Conservation (phyloP, 1,140 invertebrate species). For the Drosophila busckii region DNA sequence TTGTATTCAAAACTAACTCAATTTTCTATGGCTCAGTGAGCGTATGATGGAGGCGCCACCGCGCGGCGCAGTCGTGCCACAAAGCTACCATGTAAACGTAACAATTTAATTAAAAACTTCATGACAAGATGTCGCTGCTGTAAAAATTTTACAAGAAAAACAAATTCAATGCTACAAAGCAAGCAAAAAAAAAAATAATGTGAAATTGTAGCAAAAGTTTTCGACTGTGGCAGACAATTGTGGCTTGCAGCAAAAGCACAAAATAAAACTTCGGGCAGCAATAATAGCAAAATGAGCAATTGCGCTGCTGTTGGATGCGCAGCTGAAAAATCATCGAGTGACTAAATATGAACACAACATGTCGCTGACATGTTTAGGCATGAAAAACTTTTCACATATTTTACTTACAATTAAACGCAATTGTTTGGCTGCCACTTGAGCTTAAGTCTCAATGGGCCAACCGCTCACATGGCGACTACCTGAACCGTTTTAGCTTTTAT, state of each 20-base stretch:
- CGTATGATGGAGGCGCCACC: conserved; percentile 2
- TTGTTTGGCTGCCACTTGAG: conserved; percentile 39
- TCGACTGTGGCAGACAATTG: conserved; percentile 73
- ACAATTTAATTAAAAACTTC: conserved; percentile 77
- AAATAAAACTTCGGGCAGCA: conserved; percentile 60
- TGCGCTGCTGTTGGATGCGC: conserved; percentile 42
- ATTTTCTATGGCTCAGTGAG: conserved; percentile 23
- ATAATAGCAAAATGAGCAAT: conserved; percentile 67
- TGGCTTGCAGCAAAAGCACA: conserved; percentile 31
- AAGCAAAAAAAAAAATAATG: conserved; percentile 44
- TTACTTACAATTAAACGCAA: conserved; percentile 76
- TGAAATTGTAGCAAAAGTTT: conserved; percentile 56
- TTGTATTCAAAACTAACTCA: conserved; percentile 17
- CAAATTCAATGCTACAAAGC: conserved; percentile 15
- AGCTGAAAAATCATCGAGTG: conserved; percentile 58
- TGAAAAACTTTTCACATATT: conserved; percentile 70
- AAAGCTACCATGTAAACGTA: conserved; percentile 59
- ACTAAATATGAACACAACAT: conserved; percentile 69
- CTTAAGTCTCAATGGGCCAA: too few relatives aligned
- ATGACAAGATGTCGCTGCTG: conserved; percentile 61
- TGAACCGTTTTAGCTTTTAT: too few relatives aligned
- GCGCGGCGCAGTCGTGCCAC: not conserved
- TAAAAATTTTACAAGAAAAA: conserved; percentile 18
- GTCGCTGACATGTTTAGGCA: conserved; percentile 57
- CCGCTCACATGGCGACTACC: too few relatives aligned